Conservation (phyloP, 37 sponge, comb jelly and placozoan species). For the Eunapius fragilis region DNA sequence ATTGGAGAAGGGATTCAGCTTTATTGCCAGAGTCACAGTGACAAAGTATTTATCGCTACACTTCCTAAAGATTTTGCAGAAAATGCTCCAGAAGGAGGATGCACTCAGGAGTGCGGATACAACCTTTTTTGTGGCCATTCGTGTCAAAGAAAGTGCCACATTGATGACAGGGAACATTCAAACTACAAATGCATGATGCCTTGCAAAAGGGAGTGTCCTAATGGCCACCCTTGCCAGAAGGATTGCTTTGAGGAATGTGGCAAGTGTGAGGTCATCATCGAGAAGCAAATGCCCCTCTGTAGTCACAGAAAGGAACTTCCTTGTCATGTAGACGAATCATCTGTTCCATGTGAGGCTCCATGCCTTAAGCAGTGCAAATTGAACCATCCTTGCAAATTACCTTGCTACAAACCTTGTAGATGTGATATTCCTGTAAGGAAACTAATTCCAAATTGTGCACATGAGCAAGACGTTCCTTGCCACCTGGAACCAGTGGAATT, state of each 20-base stretch:
- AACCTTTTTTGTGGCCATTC: slow-evolving; percentile 37
- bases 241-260: slow-evolving; percentile 29
- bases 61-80: slow-evolving; percentile 28
- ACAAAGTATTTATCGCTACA: neutral
- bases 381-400: slow-evolving; percentile 12
- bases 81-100: slow-evolving; percentile 46
- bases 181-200: slow-evolving; percentile 56
- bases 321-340: slow-evolving; percentile 1
- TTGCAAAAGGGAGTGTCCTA: slow-evolving; percentile 35
- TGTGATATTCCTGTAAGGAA: slow-evolving; percentile 34
- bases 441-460: slow-evolving; percentile 55
- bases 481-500: neutral
- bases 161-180: slow-evolving; percentile 52
- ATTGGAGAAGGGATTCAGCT: slow-evolving; percentile 33
- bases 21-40: slow-evolving; percentile 29
- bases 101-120: slow-evolving; percentile 3
- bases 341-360: slow-evolving; percentile 15
- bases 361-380: slow-evolving; percentile 24
- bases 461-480: slow-evolving; percentile 33
- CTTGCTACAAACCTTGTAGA: slow-evolving; percentile 30
- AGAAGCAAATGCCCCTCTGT: slow-evolving; percentile 22
- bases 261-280: neutral
- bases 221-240: slow-evolving; percentile 44
- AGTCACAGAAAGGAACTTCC: neutral
- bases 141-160: slow-evolving; percentile 36